Percentiles rank a stretch among this genome's conserved stretches.
These are phyloP conservation scores for Halictus rubicundus DNA, from an alignment of 1,140 invertebrate genomes.

Conservation along the genomic window DNA sequence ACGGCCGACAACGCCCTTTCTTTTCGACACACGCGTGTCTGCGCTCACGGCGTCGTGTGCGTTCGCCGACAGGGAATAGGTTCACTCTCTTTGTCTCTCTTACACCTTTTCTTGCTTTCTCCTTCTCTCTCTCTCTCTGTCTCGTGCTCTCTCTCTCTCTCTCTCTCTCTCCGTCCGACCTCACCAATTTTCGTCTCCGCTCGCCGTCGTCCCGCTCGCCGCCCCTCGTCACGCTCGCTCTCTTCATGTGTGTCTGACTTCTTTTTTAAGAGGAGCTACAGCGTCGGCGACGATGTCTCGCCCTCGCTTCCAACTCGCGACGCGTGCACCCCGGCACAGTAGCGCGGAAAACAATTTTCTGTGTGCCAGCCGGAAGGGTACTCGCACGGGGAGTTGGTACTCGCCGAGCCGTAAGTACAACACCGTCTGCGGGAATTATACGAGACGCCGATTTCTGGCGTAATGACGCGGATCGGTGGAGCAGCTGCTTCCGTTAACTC, in stretches of 20 bases:
- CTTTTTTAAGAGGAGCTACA: conserved; percentile 44
- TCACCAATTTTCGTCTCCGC: too few species aligned
- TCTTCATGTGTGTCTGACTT: conserved; percentile 38
- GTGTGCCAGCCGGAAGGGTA: too few species aligned
- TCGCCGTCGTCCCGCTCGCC: neutral
- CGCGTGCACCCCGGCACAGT: conserved; percentile 35
- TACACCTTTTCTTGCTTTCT: too few species aligned
- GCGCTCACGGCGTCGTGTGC: conserved; percentile 20
- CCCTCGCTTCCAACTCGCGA: conserved; percentile 18
- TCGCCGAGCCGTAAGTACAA: conserved; percentile 21
- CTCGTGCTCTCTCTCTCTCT: too few species aligned
- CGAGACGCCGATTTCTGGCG: conserved; percentile 36
- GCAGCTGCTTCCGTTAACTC: neutral
- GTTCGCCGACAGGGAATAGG: conserved; percentile 16
- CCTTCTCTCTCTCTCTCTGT: neutral
- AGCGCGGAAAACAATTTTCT: conserved; percentile 59
- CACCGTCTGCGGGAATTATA: conserved; percentile 23
- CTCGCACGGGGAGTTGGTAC: neutral
- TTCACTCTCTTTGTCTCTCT: neutral
- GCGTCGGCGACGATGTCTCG: conserved; percentile 37
- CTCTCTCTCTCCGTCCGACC: too few species aligned
- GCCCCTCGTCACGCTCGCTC: neutral
- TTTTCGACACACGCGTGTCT: conserved; percentile 55
- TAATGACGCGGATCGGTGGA: conserved; percentile 26
- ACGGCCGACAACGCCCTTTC: conserved; percentile 61